Percentiles rank a stretch among this genome's conserved stretches.
phyloP scores from a whole-genome alignment of 1,140 invertebrate species.

The Temnothorax longispinosus region DNA sequence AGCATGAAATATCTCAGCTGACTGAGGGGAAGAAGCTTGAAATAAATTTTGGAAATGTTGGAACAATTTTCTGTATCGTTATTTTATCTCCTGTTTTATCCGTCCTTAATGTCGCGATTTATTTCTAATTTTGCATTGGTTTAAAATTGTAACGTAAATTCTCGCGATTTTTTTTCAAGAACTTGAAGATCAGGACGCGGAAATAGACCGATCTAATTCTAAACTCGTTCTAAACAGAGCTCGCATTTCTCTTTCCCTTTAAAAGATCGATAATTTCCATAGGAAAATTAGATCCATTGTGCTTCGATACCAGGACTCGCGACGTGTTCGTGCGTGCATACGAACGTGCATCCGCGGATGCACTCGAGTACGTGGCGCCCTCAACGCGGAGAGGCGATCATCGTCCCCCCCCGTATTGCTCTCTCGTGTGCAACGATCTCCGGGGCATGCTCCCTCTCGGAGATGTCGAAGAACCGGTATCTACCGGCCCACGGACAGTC shows the following conservation, averaged over 20 bases:
- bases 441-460: conserved; percentile 58
- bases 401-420: conserved; percentile 55
- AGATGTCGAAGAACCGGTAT: conserved; percentile 78
- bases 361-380: conserved; percentile 69
- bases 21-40: not conserved
- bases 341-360: not conserved
- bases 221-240: not conserved
- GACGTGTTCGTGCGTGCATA: not conserved
- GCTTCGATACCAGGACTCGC: not conserved
- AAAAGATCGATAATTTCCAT: not conserved
- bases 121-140: not conserved
- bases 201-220: not conserved
- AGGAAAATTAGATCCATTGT: not conserved
- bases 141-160: not conserved
- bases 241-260: not conserved
- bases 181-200: not conserved
- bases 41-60: not conserved
- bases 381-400: conserved; percentile 54
- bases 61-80: not conserved
- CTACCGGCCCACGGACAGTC: conserved; percentile 77
- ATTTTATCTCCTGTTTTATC: not conserved
- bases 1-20: not conserved
- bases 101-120: not conserved
- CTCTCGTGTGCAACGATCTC: conserved; percentile 59
- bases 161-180: not conserved